Evolutionary conservation across 2,113 vertebrate species (phyloP).

Genomic region (Pterocles orientalis): DNA sequence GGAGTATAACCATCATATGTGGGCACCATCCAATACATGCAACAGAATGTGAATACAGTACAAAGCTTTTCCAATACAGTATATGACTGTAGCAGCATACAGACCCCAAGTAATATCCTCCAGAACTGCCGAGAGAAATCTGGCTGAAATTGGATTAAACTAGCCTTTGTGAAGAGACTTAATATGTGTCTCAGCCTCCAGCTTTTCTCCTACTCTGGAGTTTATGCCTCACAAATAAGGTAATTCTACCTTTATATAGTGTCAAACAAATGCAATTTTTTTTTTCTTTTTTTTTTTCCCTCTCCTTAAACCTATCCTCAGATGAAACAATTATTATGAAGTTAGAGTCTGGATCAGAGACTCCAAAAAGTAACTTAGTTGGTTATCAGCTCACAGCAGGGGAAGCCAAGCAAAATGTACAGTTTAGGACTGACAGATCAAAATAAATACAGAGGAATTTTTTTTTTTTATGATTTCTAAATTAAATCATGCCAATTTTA

Average conservation of each 20-base stretch:
- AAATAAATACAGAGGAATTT: not conserved
- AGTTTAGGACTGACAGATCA: not conserved
- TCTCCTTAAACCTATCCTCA: not conserved
- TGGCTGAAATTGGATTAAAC: not conserved
- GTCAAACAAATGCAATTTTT: not conserved
- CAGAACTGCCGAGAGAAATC: not conserved
- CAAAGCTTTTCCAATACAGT: accelerated
- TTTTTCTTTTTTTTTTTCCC: too few species aligned
- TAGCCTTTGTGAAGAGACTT: not conserved
- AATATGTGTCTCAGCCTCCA: not conserved
- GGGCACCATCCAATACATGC: not conserved
- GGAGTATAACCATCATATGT: not conserved
- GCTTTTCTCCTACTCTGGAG: not conserved
- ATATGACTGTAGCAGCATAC: not conserved
- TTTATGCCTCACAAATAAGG: not conserved
- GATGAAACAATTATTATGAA: not conserved
- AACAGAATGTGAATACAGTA: not conserved
- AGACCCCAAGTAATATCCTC: not conserved
- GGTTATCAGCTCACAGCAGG: not conserved
- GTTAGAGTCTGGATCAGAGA: not conserved
- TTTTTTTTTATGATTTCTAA: not conserved
- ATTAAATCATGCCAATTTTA: not conserved
- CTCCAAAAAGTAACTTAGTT: not conserved
- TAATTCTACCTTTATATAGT: not conserved
- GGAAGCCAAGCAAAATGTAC: not conserved